Conservation (phyloP, 1,140 invertebrate species). For the Papilio polyxenes region DNA sequence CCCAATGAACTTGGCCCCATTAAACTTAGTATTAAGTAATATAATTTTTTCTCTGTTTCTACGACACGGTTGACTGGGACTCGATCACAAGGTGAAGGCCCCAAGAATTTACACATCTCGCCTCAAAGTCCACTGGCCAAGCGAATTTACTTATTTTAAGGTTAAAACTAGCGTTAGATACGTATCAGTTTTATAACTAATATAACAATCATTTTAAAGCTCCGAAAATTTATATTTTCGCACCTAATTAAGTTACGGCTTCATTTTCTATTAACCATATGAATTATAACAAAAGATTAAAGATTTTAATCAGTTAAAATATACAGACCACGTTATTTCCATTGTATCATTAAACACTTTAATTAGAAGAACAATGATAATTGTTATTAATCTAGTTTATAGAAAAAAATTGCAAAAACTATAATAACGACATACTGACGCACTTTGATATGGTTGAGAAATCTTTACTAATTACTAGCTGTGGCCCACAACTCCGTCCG, state of each 20-base stretch:
- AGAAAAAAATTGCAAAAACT: conserved; percentile 13
- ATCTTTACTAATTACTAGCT: neutral
- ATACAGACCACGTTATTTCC: conserved; percentile 4
- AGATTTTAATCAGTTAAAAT: neutral
- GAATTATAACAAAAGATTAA: neutral
- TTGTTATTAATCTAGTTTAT: conserved; percentile 23
- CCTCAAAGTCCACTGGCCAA: neutral
- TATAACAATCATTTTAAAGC: neutral
- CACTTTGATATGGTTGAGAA: neutral
- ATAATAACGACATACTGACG: conserved; percentile 11
- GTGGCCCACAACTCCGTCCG: too few relatives aligned
- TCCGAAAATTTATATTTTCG: neutral
- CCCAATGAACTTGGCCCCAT: conserved; percentile 69
- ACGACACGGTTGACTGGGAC: conserved; percentile 57
- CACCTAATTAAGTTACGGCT: conserved; percentile 7
- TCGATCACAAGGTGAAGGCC: conserved; percentile 67
- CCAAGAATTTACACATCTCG: conserved; percentile 36
- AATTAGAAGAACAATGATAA: conserved; percentile 23
- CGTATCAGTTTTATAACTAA: neutral
- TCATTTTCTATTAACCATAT: conserved; percentile 4
- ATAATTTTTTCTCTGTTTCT: conserved; percentile 54
- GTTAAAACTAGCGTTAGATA: conserved; percentile 3
- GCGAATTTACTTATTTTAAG: conserved; percentile 24
- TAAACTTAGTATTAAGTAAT: conserved; percentile 63
- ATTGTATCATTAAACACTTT: conserved; percentile 5